A percentile compares a stretch with the other conserved stretches of the same genome.
phyloP scores from a whole-genome alignment of 2,888 invertebrate species.

The Frankliniella intonsa region DNA sequence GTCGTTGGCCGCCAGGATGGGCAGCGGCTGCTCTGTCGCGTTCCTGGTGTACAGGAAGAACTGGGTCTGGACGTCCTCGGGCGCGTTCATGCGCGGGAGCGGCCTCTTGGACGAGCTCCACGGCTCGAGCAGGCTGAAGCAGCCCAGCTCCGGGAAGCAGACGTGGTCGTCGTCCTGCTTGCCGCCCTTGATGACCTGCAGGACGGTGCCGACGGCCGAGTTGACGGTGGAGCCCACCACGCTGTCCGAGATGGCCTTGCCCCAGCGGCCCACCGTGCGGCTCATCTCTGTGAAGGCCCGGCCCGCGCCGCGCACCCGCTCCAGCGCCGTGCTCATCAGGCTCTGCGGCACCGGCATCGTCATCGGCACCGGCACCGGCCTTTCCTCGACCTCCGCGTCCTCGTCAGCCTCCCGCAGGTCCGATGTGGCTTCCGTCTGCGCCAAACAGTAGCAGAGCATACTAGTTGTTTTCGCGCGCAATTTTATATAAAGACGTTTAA shows the following conservation, averaged over 20 bases:
- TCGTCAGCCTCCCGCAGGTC: background rate
- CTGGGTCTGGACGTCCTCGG: constrained; percentile 43
- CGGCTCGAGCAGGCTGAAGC: constrained; percentile 45
- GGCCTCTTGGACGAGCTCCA: constrained; percentile 45
- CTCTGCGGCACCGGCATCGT: background rate
- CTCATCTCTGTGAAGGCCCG: background rate
- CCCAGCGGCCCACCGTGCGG: constrained; percentile 5
- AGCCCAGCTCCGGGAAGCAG: constrained; percentile 46
- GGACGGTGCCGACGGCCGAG: constrained; percentile 18
- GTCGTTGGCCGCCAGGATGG: background rate
- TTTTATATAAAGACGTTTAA: too few species aligned
- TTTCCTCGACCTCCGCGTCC: background rate
- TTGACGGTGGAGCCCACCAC: constrained; percentile 17
- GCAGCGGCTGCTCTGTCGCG: background rate
- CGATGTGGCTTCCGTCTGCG: background rate
- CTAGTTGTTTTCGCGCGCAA: too few species aligned
- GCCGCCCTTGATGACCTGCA: constrained; percentile 19
- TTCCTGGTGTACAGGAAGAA: constrained; percentile 44
- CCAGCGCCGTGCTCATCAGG: background rate
- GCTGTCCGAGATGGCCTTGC: constrained; percentile 11
- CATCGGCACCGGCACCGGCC: background rate
- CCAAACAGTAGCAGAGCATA: too few species aligned
- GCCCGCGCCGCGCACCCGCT: background rate
- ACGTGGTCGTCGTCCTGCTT: constrained; percentile 32
- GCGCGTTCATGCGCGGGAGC: constrained; percentile 43